Evolutionary conservation across 1,140 invertebrate species (phyloP).

Genomic region (Drosophila repleta): DNA sequence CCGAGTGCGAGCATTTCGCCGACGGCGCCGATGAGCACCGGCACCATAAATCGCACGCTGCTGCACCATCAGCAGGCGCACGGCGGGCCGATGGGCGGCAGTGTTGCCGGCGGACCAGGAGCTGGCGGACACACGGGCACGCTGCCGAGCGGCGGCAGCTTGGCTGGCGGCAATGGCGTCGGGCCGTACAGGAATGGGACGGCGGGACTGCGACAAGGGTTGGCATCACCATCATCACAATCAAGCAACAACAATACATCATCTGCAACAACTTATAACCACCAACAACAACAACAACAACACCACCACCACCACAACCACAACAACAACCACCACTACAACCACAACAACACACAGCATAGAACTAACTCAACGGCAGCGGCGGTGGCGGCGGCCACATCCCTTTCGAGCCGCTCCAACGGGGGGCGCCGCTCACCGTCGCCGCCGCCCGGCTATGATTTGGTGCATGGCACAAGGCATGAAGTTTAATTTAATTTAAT

Average conservation of each 20-base stretch:
- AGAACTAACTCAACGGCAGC: conserved; percentile 73
- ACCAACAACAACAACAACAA: conserved; percentile 50
- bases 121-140: conserved; percentile 53
- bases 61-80: conserved; percentile 81
- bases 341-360: conserved; percentile 70
- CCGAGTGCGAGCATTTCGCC: conserved; percentile 81
- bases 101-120: conserved; percentile 9
- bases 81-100: conserved; percentile 35
- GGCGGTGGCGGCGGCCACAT: conserved; percentile 37
- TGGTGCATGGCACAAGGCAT: conserved; percentile 84
- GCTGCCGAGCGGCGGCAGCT: conserved; percentile 50
- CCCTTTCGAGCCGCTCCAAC: conserved; percentile 32
- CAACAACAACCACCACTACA: conserved; percentile 53
- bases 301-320: conserved; percentile 33
- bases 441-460: conserved; percentile 84
- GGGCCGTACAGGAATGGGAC: conserved; percentile 70
- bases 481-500: conserved; percentile 69
- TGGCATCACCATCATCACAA: conserved; percentile 77
- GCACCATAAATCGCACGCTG: conserved; percentile 82
- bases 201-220: conserved; percentile 82
- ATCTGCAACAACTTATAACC: conserved; percentile 64
- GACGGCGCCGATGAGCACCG: conserved; percentile 72
- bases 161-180: conserved; percentile 50
- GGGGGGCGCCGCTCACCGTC: conserved; percentile 69
- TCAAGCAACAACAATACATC: conserved; percentile 73